Base-by-base conservation (phyloP, 2,888 invertebrate genomes). In the Microctonus brassicae region DNA sequence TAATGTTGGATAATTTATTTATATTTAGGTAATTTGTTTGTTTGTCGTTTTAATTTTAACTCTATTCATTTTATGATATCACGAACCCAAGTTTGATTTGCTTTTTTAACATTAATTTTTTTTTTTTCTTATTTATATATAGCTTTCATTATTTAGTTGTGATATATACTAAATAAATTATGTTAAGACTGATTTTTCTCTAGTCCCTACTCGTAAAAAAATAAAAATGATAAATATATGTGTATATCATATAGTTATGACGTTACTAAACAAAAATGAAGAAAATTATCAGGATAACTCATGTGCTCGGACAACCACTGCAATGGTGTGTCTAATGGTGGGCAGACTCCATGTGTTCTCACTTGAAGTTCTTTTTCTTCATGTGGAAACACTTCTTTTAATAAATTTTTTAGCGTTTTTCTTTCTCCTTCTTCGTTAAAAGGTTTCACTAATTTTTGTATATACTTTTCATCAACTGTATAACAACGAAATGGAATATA, bases 301-400 rank as follows among this genome's bases (percentile, higher is more conserved):
- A 99, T 90, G 88, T 99, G 98, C 89, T 98, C 97, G 24, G 97
- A 97, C 88, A 99, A 92, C 98, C 99, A 99, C 83, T 97, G 96
- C 10, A 99, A 88, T 11, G 98, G 97, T 10, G 97, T 96, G 75
- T 97, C 95, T 75, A 91, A 83, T 2, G 98, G 96, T 68, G 97
- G 92, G 78, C 92, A 90, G 80, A 99, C 93, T 24, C 99, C 99
- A 88, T 99, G 99, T 29, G 95, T 95, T 80, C 94, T 90, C 60
- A 95, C 89, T 82, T 91, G 91, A 75, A 93, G 95, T 36, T 2
- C 17, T 17, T 87, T 83, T 74, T 85, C 85, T 74, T 86, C 90
- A 67, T 91, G 90, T n/a, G 94, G 93, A 84, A 92, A 92, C 75
- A 93, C 88, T 88, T 94, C 93, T 58, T 90, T 84, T 67, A 95